A percentile compares a stretch with the other conserved stretches of the same genome.
Evolutionary conservation across 1,140 invertebrate genomes (phyloP).

Genomic region (Aphaenogaster floridana): DNA sequence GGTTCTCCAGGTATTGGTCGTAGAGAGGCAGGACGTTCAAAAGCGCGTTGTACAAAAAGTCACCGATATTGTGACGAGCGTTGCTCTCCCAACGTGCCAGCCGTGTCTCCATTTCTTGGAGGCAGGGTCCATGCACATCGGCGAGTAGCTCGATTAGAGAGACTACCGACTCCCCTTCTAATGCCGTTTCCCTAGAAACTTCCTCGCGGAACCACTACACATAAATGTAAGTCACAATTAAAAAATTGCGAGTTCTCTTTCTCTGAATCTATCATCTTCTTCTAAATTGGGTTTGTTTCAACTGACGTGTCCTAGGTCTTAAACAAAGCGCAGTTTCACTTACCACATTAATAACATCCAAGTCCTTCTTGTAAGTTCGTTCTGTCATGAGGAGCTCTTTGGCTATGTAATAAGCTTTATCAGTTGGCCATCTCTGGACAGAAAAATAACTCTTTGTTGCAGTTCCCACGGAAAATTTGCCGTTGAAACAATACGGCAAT

Average conservation of each 20-base stretch:
- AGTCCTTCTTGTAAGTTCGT: constrained; percentile 97
- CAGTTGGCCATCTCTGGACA: constrained; percentile 90
- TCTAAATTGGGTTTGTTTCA: background rate
- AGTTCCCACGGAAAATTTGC: background rate
- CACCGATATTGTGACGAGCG: constrained; percentile 88
- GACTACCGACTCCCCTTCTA: constrained; percentile 88
- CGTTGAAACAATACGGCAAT: background rate
- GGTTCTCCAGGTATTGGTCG: constrained; percentile 93
- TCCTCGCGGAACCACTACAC: constrained; percentile 91
- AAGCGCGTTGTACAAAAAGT: constrained; percentile 87
- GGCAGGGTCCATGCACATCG: constrained; percentile 89
- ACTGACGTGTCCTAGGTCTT: background rate
- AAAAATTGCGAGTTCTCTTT: background rate
- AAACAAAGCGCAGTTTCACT: constrained; percentile 77
- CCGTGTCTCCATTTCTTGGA: constrained; percentile 91
- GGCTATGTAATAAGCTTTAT: constrained; percentile 96
- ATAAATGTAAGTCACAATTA: constrained; percentile 68
- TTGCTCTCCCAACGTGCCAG: constrained; percentile 89
- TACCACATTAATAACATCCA: constrained; percentile 96
- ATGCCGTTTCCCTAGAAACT: constrained; percentile 88
- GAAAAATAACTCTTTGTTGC: constrained; percentile 42
- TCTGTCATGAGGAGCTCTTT: constrained; percentile 99
- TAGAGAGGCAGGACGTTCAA: constrained; percentile 90
- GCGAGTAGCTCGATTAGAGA: constrained; percentile 89
- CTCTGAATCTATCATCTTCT: background rate